Base-by-base conservation (phyloP, 2,113 vertebrate species). In the Morone chrysops region DNA sequence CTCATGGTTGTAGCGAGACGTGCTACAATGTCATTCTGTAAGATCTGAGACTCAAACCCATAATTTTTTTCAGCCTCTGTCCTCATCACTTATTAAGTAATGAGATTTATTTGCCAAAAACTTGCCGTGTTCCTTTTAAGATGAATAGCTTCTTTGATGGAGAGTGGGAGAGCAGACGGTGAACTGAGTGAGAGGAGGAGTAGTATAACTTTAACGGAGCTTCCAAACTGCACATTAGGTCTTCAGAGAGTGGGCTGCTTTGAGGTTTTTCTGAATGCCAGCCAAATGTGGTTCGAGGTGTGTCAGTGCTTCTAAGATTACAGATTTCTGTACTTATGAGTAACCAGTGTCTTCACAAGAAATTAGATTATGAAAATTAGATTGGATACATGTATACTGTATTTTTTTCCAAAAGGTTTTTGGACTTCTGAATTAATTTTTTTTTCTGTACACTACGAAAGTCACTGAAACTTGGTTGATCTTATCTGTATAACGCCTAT, bases 101-200 rank as follows among this genome's bases (percentile, higher is more conserved):
- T 62, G 16, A 63, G 54, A 51, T 6, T 51, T 36, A 70, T 71
- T 79, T 79, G 53, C 53, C 43, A 40, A 50, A 18, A 69, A 60
- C 31, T 3, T 41, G 18, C 12, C 5, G 1, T 48, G 43, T 40
- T 60, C 17, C 51, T 45, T 25, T 57, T 13, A 67, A 68, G 63
- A 77, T 76, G 75, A 68, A 57, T 68, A 10, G 45, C 45, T 40
- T 69, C 31, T 51, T 61, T 50, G 50, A 73, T 51, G 51, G 4
- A 22, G 25, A 81, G 43, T 59, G 25, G 61, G 59, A 56, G 17
- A 56, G 36, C 17, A 61, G 36, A 62, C 6, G 2, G 3, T 70
- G 14, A 43, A 62, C 53, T 47, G 18, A 61, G 45, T 50, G n/a
- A 81, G 54, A 75, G 65, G 4, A 79, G 8, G n/a, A 68, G n/a